A percentile compares a stretch with the other conserved stretches of the same genome.
These are phyloP conservation scores for Phyllostomus hastatus DNA, from an alignment of 2,113 vertebrate genomes.

Conservation along the genomic window DNA sequence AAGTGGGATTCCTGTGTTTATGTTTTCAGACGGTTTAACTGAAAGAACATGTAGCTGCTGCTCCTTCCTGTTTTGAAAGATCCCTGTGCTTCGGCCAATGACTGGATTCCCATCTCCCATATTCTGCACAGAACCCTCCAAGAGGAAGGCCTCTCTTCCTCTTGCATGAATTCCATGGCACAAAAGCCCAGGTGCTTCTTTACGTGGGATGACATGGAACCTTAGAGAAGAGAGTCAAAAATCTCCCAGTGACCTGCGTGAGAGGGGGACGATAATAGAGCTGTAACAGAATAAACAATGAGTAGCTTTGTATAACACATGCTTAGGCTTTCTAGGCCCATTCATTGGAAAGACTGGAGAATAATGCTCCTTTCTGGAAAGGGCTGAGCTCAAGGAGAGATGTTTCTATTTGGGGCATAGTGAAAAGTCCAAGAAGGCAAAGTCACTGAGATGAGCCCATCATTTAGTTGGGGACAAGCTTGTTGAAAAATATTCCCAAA, in stretches of 20 bases:
- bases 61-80: constrained; percentile 70
- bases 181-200: not conserved
- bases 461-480: constrained; percentile 26
- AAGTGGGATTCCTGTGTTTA: constrained; percentile 69
- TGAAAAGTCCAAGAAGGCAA: constrained; percentile 1
- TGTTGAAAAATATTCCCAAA: constrained; percentile 30
- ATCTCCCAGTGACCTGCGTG: not conserved
- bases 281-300: not conserved
- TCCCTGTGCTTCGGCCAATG: not conserved
- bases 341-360: not conserved
- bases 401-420: not conserved
- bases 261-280: not conserved
- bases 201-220: not conserved
- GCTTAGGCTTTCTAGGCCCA: not conserved
- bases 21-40: constrained; percentile 39
- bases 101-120: constrained; percentile 10
- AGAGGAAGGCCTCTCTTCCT: not conserved
- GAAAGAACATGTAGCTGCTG: constrained; percentile 61
- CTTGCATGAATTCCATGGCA: not conserved
- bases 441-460: not conserved
- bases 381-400: not conserved
- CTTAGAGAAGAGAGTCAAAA: not conserved
- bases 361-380: constrained; percentile 22
- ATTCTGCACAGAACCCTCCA: not conserved
- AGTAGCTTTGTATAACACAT: not conserved